phyloP scores from a whole-genome alignment of 2,113 vertebrate species.

The Rhinolophus ferrumequinum region DNA sequence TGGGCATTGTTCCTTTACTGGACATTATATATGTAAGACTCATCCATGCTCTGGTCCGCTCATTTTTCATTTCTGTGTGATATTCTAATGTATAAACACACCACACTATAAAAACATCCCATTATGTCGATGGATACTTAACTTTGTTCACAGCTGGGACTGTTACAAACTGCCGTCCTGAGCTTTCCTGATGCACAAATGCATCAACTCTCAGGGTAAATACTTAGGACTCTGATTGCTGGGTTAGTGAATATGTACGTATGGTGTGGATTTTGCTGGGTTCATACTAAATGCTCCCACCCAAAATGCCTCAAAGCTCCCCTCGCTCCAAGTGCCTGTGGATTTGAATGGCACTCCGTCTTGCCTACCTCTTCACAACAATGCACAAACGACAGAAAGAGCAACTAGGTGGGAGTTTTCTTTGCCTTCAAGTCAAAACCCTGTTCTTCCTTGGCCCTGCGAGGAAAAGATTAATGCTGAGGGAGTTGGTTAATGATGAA shows the following conservation, averaged over 20 bases:
- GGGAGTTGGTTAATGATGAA: slow-evolving; percentile 69
- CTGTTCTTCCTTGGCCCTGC: not conserved
- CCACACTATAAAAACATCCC: not conserved
- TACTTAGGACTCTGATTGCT: not conserved
- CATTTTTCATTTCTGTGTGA: slow-evolving; percentile 5
- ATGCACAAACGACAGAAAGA: not conserved
- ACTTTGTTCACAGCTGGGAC: not conserved
- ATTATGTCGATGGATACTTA: not conserved
- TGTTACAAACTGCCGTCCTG: not conserved
- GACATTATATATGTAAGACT: not conserved
- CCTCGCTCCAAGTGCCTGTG: not conserved
- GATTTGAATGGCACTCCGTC: not conserved
- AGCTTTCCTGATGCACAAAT: not conserved
- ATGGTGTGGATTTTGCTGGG: not conserved
- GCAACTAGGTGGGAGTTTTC: not conserved
- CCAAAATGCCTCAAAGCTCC: not conserved
- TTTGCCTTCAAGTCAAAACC: slow-evolving; percentile 37
- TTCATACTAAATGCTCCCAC: not conserved
- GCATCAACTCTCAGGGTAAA: not conserved
- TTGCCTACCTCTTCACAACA: not conserved
- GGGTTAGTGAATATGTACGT: not conserved
- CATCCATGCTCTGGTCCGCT: not conserved
- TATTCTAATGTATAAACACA: not conserved
- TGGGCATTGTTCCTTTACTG: not conserved
- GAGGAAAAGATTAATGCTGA: slow-evolving; percentile 55